phyloP scores from a whole-genome alignment of 1,140 invertebrate genomes.

The Archegozetes longisetosus region DNA sequence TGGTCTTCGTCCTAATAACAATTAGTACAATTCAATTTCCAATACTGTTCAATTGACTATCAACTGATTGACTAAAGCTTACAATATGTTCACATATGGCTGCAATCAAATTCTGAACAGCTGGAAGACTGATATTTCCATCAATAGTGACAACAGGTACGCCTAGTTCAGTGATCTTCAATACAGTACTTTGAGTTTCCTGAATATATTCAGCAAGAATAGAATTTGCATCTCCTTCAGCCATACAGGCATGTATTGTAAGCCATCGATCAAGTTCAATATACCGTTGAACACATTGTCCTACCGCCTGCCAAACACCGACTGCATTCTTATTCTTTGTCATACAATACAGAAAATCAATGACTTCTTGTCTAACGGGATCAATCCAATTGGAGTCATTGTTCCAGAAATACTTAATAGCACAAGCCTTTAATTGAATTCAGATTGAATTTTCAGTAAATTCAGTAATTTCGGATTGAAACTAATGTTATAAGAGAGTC shows the following conservation, averaged over 20 bases:
- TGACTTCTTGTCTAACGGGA: slow-evolving; percentile 14
- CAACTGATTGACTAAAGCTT: neutral
- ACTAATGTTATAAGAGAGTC: too few relatives aligned
- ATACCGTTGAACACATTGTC: slow-evolving; percentile 2
- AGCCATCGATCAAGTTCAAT: slow-evolving; percentile 2
- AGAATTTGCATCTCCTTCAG: neutral
- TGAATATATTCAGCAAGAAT: neutral
- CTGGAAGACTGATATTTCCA: neutral
- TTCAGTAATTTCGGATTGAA: neutral
- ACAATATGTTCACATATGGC: slow-evolving; percentile 2
- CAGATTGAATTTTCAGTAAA: too few relatives aligned
- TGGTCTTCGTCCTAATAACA: slow-evolving; percentile 8
- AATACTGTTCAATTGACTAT: too few relatives aligned
- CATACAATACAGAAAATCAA: slow-evolving; percentile 10
- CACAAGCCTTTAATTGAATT: slow-evolving; percentile 9
- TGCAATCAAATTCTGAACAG: neutral
- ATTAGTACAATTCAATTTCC: neutral
- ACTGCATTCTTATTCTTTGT: slow-evolving; percentile 11
- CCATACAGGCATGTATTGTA: neutral
- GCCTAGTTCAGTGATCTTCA: neutral
- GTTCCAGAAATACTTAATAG: slow-evolving; percentile 8
- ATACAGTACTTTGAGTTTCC: neutral
- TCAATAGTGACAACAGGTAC: slow-evolving; percentile 6
- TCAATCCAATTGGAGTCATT: slow-evolving; percentile 9
- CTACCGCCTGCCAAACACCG: neutral